Percentiles rank a stretch among this genome's conserved stretches.
Conservation (phyloP, 2,113 vertebrate genomes). For the Acinonyx jubatus region DNA sequence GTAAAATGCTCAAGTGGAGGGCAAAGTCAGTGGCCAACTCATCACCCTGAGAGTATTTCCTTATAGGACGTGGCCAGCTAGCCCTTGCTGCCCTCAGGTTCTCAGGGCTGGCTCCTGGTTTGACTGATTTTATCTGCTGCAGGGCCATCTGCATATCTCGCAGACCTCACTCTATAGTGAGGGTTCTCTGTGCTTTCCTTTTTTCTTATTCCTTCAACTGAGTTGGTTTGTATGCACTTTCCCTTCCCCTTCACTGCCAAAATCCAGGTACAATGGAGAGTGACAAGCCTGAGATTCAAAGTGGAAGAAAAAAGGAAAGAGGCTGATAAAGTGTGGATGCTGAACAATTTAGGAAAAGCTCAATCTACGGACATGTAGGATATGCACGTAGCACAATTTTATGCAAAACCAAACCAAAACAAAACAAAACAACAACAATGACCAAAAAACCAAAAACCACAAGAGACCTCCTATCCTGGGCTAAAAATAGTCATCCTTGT, state of each 20-base stretch:
- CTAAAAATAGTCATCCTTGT: not conserved
- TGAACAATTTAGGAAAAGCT: not conserved
- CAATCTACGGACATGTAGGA: too few species aligned
- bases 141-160: rapidly evolving
- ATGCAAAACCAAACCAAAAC: not conserved
- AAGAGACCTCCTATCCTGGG: not conserved
- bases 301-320: not conserved
- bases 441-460: not conserved
- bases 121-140: not conserved
- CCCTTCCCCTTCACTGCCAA: not conserved
- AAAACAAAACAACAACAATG: too few species aligned
- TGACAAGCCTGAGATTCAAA: not conserved
- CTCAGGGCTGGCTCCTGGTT: not conserved
- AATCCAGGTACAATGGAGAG: not conserved
- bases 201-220: not conserved
- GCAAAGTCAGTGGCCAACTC: not conserved
- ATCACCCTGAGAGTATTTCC: too few species aligned
- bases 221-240: not conserved
- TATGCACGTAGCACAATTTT: not conserved
- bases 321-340: not conserved
- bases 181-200: not conserved
- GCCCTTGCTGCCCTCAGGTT: rapidly evolving
- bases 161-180: too few species aligned
- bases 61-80: rapidly evolving
- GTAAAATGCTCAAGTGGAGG: not conserved